Percentiles rank a stretch among this genome's conserved stretches.
These are phyloP conservation scores for Hydrophis major DNA, from an alignment of 2,797 vertebrate genomes.

Conservation along the genomic window DNA sequence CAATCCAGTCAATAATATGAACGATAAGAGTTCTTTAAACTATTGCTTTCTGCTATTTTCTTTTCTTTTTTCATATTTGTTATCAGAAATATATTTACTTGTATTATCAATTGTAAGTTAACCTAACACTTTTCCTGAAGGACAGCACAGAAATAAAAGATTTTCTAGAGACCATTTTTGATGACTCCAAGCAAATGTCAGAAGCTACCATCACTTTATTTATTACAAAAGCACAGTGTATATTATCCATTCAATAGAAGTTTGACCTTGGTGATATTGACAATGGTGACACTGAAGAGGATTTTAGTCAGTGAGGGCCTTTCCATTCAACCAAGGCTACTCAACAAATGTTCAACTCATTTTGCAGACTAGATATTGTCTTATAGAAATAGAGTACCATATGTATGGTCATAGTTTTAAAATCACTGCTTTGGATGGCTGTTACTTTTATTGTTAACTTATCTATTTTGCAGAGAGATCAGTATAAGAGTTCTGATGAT, in stretches of 20 bases:
- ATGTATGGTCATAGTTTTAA: background rate
- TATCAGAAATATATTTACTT: background rate
- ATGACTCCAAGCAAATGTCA: background rate
- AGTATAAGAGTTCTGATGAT: background rate
- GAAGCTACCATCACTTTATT: background rate
- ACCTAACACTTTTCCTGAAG: background rate
- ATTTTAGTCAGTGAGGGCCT: background rate
- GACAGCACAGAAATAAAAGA: background rate
- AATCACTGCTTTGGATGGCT: background rate
- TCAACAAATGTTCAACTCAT: background rate
- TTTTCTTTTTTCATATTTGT: background rate
- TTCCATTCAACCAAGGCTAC: background rate
- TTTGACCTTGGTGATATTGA: background rate
- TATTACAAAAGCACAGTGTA: background rate
- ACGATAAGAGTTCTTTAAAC: background rate
- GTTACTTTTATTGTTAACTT: background rate
- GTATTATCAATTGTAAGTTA: background rate
- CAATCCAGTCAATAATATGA: background rate
- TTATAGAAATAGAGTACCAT: background rate
- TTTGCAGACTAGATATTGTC: background rate
- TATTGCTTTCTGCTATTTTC: background rate
- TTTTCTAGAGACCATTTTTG: background rate
- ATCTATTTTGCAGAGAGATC: background rate
- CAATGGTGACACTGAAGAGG: background rate
- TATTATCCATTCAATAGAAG: background rate